Conservation (phyloP, 2,113 vertebrate species). For the Noturus placidus region DNA sequence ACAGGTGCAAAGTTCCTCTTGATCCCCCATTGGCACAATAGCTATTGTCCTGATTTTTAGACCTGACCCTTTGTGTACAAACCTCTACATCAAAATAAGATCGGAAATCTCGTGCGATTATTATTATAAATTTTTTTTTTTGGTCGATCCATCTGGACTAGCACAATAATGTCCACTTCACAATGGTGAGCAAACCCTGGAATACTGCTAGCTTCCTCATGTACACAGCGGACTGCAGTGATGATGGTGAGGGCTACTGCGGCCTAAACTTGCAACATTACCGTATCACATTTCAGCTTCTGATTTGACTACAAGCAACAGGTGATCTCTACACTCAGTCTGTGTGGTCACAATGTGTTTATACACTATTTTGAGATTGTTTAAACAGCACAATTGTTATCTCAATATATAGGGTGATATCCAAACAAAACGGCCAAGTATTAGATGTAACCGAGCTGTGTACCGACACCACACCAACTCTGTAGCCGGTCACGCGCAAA, state of each 20-base stretch:
- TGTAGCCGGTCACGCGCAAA: constrained; percentile 56
- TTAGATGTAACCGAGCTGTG: not conserved
- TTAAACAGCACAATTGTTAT: not conserved
- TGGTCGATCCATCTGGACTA: constrained; percentile 64
- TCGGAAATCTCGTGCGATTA: constrained; percentile 68
- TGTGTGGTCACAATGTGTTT: not conserved
- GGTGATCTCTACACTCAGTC: not conserved
- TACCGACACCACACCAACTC: constrained; percentile 12
- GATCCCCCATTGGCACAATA: constrained; percentile 67
- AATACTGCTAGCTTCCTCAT: constrained; percentile 28
- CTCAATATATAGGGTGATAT: constrained; percentile 11
- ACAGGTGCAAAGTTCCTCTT: constrained; percentile 63
- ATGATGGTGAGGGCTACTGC: not conserved
- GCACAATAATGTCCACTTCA: constrained; percentile 63
- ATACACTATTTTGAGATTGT: not conserved
- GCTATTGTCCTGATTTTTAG: constrained; percentile 73
- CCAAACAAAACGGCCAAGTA: not conserved
- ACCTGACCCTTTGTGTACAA: constrained; percentile 58
- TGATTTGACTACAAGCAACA: not conserved
- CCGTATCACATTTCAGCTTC: not conserved
- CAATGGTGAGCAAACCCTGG: constrained; percentile 55
- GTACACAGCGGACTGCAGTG: not conserved
- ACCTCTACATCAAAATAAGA: constrained; percentile 60
- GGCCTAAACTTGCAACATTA: constrained; percentile 1
- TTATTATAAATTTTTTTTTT: constrained; percentile 41